These are phyloP conservation scores for Nymphalis urticae DNA, from an alignment of 2,888 invertebrate genomes.

Conservation along the genomic window DNA sequence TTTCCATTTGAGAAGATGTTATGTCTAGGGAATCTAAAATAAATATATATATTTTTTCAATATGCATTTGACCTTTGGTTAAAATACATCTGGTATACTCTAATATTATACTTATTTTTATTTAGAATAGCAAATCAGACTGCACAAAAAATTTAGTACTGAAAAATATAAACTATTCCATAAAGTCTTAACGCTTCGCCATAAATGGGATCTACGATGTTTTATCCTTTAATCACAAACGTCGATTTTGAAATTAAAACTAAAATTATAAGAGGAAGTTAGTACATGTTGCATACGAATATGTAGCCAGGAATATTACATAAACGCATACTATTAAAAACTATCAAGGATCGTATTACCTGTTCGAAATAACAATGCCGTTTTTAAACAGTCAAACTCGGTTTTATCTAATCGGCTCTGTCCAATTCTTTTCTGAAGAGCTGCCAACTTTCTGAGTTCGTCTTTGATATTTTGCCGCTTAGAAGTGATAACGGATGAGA, in stretches of 20 bases:
- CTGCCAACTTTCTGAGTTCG: slow-evolving; percentile 75
- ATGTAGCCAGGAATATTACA: neutral
- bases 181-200: no score
- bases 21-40: slow-evolving; percentile 51
- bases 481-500: slow-evolving; percentile 56
- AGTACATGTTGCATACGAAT: no score
- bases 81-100: no score
- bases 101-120: no score
- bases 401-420: slow-evolving; percentile 88
- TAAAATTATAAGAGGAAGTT: no score
- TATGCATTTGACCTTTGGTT: neutral
- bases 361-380: slow-evolving; percentile 89
- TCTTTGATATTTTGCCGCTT: slow-evolving; percentile 80
- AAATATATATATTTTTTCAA: neutral
- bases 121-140: no score
- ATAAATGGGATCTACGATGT: no score
- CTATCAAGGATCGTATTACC: slow-evolving; percentile 70
- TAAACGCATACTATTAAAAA: neutral
- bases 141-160: no score
- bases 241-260: no score
- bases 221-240: no score
- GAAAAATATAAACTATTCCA: no score
- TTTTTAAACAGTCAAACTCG: slow-evolving; percentile 93
- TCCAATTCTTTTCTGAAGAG: slow-evolving; percentile 84
- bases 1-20: slow-evolving; percentile 74